Evolutionary conservation across 2,113 vertebrate species (phyloP).

Genomic region (Rhipidura dahli): DNA sequence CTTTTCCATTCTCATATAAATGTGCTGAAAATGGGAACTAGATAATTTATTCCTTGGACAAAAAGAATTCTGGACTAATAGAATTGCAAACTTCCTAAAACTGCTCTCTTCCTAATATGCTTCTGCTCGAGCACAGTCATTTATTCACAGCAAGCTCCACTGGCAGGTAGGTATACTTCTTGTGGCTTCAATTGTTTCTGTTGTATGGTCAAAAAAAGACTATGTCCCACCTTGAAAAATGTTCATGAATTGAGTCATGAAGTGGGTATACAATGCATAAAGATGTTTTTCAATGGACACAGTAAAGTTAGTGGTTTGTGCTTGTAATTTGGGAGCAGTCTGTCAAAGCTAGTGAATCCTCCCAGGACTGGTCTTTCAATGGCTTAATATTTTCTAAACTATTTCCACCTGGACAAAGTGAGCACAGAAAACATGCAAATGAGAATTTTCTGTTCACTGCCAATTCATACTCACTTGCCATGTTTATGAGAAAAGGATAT

Average conservation of each 20-base stretch:
- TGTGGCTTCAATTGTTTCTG: neutral
- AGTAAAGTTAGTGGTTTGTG: neutral
- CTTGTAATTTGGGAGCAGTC: neutral
- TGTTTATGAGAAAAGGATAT: neutral
- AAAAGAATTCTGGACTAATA: constrained; percentile 18
- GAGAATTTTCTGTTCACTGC: neutral
- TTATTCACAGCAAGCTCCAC: neutral
- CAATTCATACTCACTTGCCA: neutral
- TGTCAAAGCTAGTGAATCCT: accelerated
- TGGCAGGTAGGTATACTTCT: neutral
- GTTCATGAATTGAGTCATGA: neutral
- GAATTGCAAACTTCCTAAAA: constrained; percentile 18
- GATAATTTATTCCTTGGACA: neutral
- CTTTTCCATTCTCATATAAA: neutral
- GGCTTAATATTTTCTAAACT: neutral
- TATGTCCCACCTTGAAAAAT: neutral
- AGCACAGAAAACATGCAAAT: neutral
- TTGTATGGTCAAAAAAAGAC: neutral
- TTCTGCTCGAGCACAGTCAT: constrained; percentile 3
- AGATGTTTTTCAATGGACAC: neutral
- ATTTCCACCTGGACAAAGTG: neutral
- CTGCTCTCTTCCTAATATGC: neutral
- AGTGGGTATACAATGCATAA: neutral
- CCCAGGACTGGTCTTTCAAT: neutral
- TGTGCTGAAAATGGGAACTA: neutral